Base-by-base conservation (phyloP, 2,113 vertebrate species). In the Amphiprion percula region DNA sequence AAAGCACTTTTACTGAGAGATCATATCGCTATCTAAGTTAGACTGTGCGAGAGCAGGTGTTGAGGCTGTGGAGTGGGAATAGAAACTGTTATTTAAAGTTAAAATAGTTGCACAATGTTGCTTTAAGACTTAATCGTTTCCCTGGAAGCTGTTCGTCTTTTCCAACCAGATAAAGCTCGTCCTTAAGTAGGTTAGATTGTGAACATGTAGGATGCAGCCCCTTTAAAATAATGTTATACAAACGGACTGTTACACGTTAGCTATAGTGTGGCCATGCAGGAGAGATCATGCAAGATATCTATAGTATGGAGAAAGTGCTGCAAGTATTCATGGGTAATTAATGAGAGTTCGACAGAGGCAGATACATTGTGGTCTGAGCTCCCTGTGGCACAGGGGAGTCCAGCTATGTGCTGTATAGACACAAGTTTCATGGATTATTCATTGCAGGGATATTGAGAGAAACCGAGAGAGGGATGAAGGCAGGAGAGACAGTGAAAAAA, bases 301-400 rank as follows among this genome's bases (percentile, higher is more conserved):
- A 21, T 14, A 68, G 33, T 46, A 39, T n/a, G 0, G 77, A 52
- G 69, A 80, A 85, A 82, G 77, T 74, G 33, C 75, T 74, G 65
- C 33, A 70, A 33, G 47, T 79, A 76, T 89, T 87, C 77, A 84
- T 90, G 77, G 68, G 59, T 85, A 85, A 81, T 90, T 86, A 74
- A 87, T 84, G 81, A 85, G 58, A 23, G 56, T n/a, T 28, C 55
- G 63, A 65, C 59, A 30, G 64, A 59, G 63, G 62, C 59, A 30
- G 64, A 82, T 66, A 2, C 68, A 39, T 53, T 82, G 73, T 74
- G 64, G 46, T 52, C 62, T 17, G 56, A 65, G 50, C 52, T 78
- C 39, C 16, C 23, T 62, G 74, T 82, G 75, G 67, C 19, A 19
- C 0, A n/a, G 33, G 50, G 19, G 56, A 61, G 47, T 87, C 74